phyloP scores from a whole-genome alignment of 2,888 invertebrate species.

The Marasmarcha lunaedactyla region DNA sequence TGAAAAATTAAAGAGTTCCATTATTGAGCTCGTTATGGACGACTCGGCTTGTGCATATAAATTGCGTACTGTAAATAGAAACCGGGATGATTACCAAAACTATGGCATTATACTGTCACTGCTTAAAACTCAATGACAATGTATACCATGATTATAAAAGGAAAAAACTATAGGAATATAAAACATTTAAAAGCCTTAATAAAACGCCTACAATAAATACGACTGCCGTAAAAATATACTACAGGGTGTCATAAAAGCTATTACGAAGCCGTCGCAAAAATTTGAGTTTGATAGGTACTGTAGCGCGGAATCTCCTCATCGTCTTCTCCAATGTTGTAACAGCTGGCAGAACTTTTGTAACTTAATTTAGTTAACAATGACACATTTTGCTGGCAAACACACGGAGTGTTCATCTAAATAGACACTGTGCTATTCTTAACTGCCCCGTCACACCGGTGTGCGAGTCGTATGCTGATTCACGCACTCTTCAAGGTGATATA shows the following conservation, averaged over 20 bases:
- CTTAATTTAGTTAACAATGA: conserved; percentile 71
- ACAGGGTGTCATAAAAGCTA: too few relatives aligned
- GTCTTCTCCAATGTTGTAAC: conserved; percentile 46
- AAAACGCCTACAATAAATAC: too few relatives aligned
- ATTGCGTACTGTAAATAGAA: conserved; percentile 44
- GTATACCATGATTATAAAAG: too few relatives aligned
- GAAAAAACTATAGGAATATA: too few relatives aligned
- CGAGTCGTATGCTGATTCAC: conserved; percentile 60
- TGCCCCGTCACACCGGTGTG: conserved; percentile 59
- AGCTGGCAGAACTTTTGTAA: conserved; percentile 60
- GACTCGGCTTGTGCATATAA: conserved; percentile 51
- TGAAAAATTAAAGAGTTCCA: conserved; percentile 59
- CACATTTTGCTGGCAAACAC: conserved; percentile 70
- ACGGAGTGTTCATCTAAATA: conserved; percentile 63
- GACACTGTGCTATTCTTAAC: conserved; percentile 61
- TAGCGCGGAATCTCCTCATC: too few relatives aligned
- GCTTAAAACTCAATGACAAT: neutral
- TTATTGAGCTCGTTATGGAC: conserved; percentile 49
- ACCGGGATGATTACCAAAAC: conserved; percentile 13
- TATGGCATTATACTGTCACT: conserved; percentile 4
- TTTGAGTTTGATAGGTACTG: too few relatives aligned
- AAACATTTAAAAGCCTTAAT: too few relatives aligned
- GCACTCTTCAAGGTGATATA: conserved; percentile 59
- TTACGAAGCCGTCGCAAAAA: too few relatives aligned
- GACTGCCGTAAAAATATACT: too few relatives aligned